These are phyloP conservation scores for Phyllotreta cruciferae DNA, from an alignment of 2,888 invertebrate genomes.

Conservation along the genomic window DNA sequence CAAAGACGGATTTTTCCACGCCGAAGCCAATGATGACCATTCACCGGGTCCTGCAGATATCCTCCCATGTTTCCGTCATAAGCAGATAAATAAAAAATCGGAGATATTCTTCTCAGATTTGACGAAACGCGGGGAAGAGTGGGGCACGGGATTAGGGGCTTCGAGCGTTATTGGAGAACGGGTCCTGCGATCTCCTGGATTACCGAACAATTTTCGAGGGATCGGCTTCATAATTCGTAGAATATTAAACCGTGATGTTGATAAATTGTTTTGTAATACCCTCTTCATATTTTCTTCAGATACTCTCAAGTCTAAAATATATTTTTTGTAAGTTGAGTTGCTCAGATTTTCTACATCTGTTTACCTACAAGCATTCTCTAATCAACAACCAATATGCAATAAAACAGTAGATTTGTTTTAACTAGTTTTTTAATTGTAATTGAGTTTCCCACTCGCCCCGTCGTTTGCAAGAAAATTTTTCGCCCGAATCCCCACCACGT, in stretches of 20 bases:
- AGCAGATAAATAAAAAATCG: conserved; percentile 41
- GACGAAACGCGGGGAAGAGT: conserved; percentile 26
- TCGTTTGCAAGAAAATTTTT: conserved; percentile 27
- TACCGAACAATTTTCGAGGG: conserved; percentile 16
- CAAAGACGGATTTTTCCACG: conserved; percentile 52
- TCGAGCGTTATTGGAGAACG: conserved; percentile 6
- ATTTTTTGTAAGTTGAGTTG: too few species aligned
- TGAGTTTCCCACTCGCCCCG: conserved; percentile 33
- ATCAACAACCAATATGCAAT: too few species aligned
- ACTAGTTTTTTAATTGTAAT: not conserved
- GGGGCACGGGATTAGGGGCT: conserved; percentile 23
- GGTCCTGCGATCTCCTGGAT: conserved; percentile 1
- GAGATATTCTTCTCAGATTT: conserved; percentile 29
- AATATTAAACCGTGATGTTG: conserved; percentile 10
- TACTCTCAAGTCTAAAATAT: too few species aligned
- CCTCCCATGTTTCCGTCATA: conserved; percentile 39
- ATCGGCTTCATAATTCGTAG: conserved; percentile 6
- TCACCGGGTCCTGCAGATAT: conserved; percentile 33
- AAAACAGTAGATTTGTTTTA: not conserved
- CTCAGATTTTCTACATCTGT: too few species aligned
- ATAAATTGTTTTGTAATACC: not conserved
- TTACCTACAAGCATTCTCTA: too few species aligned
- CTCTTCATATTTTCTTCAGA: too few species aligned
- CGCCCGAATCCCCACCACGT: conserved; percentile 34
- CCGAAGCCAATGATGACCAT: conserved; percentile 45